Percentiles rank a stretch among this genome's conserved stretches.
phyloP scores from a whole-genome alignment of 2,888 invertebrate genomes.

The Rhagonycha lutea region DNA sequence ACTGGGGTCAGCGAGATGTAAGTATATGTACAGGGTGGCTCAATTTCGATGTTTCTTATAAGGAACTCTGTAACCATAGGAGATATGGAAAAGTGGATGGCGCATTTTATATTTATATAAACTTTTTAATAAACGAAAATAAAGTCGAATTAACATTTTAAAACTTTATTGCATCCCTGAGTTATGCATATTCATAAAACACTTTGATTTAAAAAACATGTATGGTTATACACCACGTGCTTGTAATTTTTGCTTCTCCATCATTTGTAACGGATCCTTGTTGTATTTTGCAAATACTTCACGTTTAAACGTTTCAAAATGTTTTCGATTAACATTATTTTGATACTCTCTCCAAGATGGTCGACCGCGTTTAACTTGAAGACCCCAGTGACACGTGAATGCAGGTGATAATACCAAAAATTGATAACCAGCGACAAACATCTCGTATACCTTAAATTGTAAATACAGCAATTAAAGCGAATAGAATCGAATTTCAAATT shows the following conservation, averaged over 20 bases:
- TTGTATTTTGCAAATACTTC: conserved; percentile 80
- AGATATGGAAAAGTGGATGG: no score
- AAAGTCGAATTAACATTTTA: background rate
- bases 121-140: background rate
- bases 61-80: no score
- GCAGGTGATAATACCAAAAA: conserved; percentile 86
- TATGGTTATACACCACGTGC: background rate
- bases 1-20: no score
- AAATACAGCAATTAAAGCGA: background rate
- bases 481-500: background rate
- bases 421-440: conserved; percentile 86
- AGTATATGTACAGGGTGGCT: no score
- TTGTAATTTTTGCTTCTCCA: conserved; percentile 27
- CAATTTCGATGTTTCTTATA: no score
- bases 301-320: conserved; percentile 81
- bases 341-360: conserved; percentile 88
- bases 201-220: background rate
- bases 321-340: conserved; percentile 79
- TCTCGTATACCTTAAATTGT: conserved; percentile 80
- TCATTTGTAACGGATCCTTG: conserved; percentile 66
- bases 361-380: conserved; percentile 76
- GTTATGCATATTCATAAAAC: background rate
- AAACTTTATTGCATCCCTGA: background rate
- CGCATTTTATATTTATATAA: no score
- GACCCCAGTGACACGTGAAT: conserved; percentile 89